A percentile compares a stretch with the other conserved stretches of the same genome.
Evolutionary conservation across 2,797 vertebrate genomes (phyloP).

Genomic region (Gambelia wislizenii): DNA sequence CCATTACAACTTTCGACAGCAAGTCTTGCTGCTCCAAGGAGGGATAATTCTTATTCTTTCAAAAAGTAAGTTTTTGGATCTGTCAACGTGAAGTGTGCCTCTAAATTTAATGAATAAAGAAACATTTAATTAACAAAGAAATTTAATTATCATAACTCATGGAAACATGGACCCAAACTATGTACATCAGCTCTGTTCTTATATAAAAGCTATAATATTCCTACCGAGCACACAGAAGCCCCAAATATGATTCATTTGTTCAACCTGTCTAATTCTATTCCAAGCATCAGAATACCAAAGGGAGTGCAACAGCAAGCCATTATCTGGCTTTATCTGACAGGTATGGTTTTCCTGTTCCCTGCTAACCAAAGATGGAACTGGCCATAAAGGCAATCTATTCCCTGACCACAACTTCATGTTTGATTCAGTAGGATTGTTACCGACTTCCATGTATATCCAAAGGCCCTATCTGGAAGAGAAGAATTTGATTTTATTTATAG

Average conservation of each 20-base stretch:
- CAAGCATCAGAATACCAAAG: background rate
- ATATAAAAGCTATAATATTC: background rate
- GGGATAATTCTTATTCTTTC: background rate
- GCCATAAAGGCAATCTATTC: slow-evolving; percentile 31
- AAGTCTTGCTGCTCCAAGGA: background rate
- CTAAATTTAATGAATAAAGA: background rate
- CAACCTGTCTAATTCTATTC: background rate
- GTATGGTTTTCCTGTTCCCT: background rate
- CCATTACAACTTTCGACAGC: background rate
- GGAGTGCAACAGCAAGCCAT: background rate
- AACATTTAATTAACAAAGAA: no score
- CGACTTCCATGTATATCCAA: slow-evolving; percentile 32
- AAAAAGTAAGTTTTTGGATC: no score
- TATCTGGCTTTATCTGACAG: background rate
- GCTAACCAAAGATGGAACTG: slow-evolving; percentile 23
- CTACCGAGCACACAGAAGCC: background rate
- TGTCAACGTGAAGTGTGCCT: background rate
- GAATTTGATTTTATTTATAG: slow-evolving; percentile 30
- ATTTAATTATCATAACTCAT: background rate
- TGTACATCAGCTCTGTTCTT: background rate
- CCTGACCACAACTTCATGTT: slow-evolving; percentile 11
- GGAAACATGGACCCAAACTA: background rate
- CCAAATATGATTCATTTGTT: background rate
- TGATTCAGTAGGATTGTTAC: slow-evolving; percentile 36
- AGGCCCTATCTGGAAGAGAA: background rate